Percentiles rank a stretch among this genome's conserved stretches.
phyloP scores from a whole-genome alignment of 1,140 invertebrate species.

The Druon quercuslanigerum region DNA sequence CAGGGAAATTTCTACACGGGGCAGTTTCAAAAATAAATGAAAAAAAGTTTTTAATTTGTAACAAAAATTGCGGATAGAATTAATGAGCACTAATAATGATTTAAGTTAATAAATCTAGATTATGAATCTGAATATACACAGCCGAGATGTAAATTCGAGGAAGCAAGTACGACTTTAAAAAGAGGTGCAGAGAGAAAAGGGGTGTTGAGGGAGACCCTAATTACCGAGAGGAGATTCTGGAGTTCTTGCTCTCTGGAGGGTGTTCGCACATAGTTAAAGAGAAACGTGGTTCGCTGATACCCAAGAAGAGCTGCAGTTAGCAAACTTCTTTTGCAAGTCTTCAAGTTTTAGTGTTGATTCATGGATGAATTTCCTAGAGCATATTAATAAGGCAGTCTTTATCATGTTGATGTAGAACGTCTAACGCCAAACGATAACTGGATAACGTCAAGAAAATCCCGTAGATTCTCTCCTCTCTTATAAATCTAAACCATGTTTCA shows the following conservation, averaged over 20 bases:
- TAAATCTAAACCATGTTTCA: too few relatives aligned
- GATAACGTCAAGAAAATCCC: too few relatives aligned
- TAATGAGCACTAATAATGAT: too few relatives aligned
- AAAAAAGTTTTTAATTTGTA: too few relatives aligned
- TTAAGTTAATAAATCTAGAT: too few relatives aligned
- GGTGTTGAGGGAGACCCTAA: conserved; percentile 23
- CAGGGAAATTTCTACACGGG: too few relatives aligned
- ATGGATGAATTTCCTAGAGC: not conserved
- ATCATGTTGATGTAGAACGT: not conserved
- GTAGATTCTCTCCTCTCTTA: too few relatives aligned
- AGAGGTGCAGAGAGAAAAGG: not conserved
- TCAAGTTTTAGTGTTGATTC: not conserved
- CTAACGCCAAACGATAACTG: not conserved
- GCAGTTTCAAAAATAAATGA: too few relatives aligned
- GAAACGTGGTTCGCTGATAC: not conserved
- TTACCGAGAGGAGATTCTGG: conserved; percentile 17
- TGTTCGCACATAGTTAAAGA: conserved; percentile 10
- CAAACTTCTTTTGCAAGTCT: conserved; percentile 18
- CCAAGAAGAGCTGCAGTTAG: not conserved
- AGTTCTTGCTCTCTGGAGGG: conserved; percentile 20
- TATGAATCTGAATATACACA: too few relatives aligned
- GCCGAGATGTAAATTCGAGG: too few relatives aligned
- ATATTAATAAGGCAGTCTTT: conserved; percentile 1
- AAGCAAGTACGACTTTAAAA: conserved; percentile 15
- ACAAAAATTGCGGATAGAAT: too few relatives aligned